Percentiles rank a stretch among this genome's conserved stretches.
Evolutionary conservation across 2,888 invertebrate genomes (phyloP).

Genomic region (Halictus quadricinctus): DNA sequence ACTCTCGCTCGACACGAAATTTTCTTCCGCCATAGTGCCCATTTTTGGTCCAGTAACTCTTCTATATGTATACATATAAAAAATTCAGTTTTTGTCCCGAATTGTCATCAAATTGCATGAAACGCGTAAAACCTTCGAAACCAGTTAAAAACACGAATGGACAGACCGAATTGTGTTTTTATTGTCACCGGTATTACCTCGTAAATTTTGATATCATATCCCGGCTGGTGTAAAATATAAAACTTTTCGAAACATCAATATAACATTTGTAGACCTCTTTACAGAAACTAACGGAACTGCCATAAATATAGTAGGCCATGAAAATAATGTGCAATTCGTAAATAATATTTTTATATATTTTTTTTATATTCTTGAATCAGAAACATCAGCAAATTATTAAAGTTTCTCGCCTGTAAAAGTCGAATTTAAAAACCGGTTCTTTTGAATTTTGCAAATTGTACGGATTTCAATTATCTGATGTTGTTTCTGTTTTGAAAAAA

Average conservation of each 20-base stretch:
- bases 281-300: neutral
- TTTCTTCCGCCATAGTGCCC: neutral
- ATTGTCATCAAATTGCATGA: conserved; percentile 4
- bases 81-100: neutral
- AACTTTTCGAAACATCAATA: neutral
- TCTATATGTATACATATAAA: neutral
- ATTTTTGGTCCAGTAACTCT: neutral
- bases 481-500: neutral
- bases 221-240: neutral
- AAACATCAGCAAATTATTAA: no score
- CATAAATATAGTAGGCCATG: neutral
- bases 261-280: neutral
- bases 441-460: neutral
- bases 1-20: neutral
- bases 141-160: neutral
- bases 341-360: neutral
- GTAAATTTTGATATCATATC: neutral
- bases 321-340: neutral
- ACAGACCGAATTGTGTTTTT: neutral
- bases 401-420: no score
- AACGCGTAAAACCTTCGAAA: neutral
- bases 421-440: neutral
- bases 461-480: neutral
- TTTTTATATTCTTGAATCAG: no score
- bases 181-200: neutral